Evolutionary conservation across 2,113 vertebrate species (phyloP).

Genomic region (Channa maculata): DNA sequence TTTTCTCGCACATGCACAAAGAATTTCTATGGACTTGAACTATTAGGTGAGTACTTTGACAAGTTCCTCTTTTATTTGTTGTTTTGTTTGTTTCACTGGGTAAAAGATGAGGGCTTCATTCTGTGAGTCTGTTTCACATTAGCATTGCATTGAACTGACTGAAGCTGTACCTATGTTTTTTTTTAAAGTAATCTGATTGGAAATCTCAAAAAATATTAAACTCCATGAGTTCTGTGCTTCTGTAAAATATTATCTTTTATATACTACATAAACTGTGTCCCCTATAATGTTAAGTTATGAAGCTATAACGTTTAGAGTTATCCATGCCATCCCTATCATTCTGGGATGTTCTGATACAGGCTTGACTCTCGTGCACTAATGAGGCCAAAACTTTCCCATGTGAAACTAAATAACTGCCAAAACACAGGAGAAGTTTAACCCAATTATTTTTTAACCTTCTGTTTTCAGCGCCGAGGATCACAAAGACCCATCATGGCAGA

Average conservation of each 20-base stretch:
- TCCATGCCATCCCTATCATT: too few relatives aligned
- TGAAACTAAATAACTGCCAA: not conserved
- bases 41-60: slow-evolving; percentile 54
- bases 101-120: not conserved
- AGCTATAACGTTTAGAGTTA: too few relatives aligned
- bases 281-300: too few relatives aligned
- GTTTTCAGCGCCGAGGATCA: slow-evolving; percentile 37
- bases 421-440: not conserved
- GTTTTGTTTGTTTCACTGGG: not conserved
- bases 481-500: slow-evolving; percentile 14
- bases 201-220: too few relatives aligned
- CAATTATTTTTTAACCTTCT: not conserved
- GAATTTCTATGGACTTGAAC: slow-evolving; percentile 20
- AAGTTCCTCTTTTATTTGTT: not conserved
- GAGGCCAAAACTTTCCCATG: not conserved
- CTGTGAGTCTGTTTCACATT: not conserved
- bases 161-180: not conserved
- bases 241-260: too few relatives aligned
- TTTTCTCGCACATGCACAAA: too few relatives aligned
- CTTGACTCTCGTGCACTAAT: slow-evolving; percentile 3
- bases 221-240: not conserved
- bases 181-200: not conserved
- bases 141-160: not conserved
- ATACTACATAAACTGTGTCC: too few relatives aligned
- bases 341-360: not conserved